Conservation (phyloP, 2,113 vertebrate species). For the Myotis brandtii region DNA sequence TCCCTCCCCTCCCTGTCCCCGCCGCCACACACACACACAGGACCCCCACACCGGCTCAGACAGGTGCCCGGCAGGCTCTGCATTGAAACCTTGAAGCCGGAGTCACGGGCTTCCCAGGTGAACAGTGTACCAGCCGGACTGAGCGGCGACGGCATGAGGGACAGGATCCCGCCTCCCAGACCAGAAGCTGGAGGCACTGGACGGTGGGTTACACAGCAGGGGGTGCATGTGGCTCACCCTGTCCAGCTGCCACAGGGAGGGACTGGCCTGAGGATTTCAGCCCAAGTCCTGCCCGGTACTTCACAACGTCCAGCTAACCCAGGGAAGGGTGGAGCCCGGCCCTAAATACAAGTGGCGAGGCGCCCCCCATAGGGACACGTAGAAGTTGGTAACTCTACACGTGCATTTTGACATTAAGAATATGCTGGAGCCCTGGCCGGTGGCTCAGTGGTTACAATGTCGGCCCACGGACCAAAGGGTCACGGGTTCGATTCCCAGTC, state of each 20-base stretch:
- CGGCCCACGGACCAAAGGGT: no score
- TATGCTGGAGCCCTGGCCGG: no score
- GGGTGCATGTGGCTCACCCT: no score
- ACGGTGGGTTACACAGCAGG: neutral
- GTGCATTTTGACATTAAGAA: neutral
- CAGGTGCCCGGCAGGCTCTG: neutral
- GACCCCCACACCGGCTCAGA: neutral
- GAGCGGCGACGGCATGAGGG: neutral
- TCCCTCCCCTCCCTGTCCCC: neutral
- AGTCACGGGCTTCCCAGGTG: neutral
- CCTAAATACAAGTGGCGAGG: neutral
- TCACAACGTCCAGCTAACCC: neutral
- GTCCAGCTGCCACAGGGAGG: neutral
- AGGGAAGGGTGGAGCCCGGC: neutral
- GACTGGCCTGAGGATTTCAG: neutral
- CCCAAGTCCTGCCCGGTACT: neutral
- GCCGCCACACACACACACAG: accelerated
- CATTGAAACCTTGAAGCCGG: neutral
- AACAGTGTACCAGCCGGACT: neutral
- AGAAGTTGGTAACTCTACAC: neutral
- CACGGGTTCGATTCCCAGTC: no score
- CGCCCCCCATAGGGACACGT: neutral
- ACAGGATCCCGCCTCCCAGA: neutral
- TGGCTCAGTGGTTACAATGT: no score
- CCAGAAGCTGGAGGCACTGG: neutral